phyloP scores from a whole-genome alignment of 2,113 vertebrate genomes.

The Ceratotherium simum region DNA sequence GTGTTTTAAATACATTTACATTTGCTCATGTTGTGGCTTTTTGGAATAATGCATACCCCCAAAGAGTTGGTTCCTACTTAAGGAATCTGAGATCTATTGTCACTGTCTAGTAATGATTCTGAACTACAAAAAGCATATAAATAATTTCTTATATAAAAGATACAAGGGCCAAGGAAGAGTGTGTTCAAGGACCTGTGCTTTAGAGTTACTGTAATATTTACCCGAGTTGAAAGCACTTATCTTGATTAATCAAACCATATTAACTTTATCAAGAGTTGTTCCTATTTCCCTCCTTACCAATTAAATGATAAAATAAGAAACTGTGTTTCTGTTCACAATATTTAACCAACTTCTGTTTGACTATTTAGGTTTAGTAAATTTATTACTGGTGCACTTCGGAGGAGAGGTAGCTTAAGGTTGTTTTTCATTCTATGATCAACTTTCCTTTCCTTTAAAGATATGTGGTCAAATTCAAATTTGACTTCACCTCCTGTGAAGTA shows the following conservation, averaged over 20 bases:
- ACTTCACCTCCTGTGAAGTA: not conserved
- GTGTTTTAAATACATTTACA: not conserved
- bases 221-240: not conserved
- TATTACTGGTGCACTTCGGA: not conserved
- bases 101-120: not conserved
- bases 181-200: not conserved
- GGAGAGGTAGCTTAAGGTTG: not conserved
- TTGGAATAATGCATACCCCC: not conserved
- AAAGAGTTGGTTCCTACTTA: not conserved
- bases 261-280: slow-evolving; percentile 49
- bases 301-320: slow-evolving; percentile 38
- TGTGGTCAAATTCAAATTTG: not conserved
- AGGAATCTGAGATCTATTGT: not conserved
- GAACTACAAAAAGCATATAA: not conserved
- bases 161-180: not conserved
- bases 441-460: not conserved
- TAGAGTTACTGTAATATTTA: not conserved
- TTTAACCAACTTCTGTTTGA: not conserved
- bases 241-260: slow-evolving; percentile 3
- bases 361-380: not conserved
- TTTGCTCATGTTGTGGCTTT: not conserved
- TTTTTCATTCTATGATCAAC: not conserved
- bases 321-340: not conserved
- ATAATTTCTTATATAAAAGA: not conserved
- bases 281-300: not conserved